Evolutionary conservation across 2,113 vertebrate genomes (phyloP).

Genomic region (Muntiacus reevesi): DNA sequence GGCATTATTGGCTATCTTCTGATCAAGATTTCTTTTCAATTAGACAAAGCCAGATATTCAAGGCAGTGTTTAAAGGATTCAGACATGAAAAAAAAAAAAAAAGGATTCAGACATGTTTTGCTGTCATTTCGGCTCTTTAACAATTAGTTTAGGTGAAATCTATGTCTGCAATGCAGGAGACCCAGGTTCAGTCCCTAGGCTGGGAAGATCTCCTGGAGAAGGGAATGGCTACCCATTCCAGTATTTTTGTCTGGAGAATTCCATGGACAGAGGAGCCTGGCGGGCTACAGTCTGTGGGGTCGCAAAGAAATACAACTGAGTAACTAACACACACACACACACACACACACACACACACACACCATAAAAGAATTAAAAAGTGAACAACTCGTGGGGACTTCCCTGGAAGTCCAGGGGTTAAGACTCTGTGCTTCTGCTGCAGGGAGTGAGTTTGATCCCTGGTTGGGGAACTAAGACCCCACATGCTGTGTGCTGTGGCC

Average conservation of each 20-base stretch:
- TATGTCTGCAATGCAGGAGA: not conserved
- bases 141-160: not conserved
- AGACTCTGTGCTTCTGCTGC: not conserved
- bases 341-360: not conserved
- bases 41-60: not conserved
- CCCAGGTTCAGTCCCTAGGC: not conserved
- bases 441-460: not conserved
- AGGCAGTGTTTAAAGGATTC: rapidly evolving
- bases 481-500: not conserved
- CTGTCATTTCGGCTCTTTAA: not conserved
- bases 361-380: not conserved
- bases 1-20: not conserved
- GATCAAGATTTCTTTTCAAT: not conserved
- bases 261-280: not conserved
- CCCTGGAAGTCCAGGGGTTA: not conserved
- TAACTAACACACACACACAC: not conserved
- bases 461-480: not conserved
- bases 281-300: not conserved
- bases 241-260: not conserved
- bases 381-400: not conserved
- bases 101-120: rapidly evolving
- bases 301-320: not conserved
- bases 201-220: not conserved
- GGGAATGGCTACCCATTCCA: not conserved
- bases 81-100: not conserved